Percentiles rank a stretch among this genome's conserved stretches.
phyloP scores from a whole-genome alignment of 2,113 vertebrate species.

The Rafetus swinhoei region DNA sequence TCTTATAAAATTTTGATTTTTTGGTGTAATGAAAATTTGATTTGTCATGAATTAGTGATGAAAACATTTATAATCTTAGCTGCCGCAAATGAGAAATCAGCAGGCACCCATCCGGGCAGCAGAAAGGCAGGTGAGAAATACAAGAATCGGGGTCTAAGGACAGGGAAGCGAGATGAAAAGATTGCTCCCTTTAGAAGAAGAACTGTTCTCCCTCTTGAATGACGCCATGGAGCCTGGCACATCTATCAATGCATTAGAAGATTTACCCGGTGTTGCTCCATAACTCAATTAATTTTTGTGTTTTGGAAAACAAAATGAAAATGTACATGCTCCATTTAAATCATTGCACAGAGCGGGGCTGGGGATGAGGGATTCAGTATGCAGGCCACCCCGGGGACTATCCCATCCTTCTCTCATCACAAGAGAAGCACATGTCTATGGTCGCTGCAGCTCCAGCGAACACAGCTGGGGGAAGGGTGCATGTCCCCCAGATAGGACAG shows the following conservation, averaged over 20 bases:
- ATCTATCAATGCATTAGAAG: fast-evolving
- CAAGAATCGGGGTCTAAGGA: neutral
- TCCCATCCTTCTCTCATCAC: no score
- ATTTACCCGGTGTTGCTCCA: no score
- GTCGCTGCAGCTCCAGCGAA: no score
- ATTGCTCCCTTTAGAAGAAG: neutral
- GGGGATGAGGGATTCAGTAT: no score
- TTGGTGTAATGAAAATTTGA: slow-evolving; percentile 45
- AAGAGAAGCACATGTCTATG: no score
- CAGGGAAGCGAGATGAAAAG: neutral
- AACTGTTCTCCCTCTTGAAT: neutral
- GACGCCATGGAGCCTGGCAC: neutral
- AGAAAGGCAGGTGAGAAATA: neutral
- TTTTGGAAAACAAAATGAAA: no score
- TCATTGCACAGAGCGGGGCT: no score
- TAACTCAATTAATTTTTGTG: no score
- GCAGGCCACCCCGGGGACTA: no score
- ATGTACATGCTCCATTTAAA: no score
- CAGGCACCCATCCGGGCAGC: slow-evolving; percentile 21
- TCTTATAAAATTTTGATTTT: slow-evolving; percentile 64
- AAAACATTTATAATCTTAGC: slow-evolving; percentile 50
- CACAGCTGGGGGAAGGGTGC: no score
- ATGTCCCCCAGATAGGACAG: no score
- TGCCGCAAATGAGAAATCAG: slow-evolving; percentile 2
- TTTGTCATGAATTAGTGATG: slow-evolving; percentile 60